Evolutionary conservation across 2,113 vertebrate species (phyloP).

Genomic region (Vicugna pacos): DNA sequence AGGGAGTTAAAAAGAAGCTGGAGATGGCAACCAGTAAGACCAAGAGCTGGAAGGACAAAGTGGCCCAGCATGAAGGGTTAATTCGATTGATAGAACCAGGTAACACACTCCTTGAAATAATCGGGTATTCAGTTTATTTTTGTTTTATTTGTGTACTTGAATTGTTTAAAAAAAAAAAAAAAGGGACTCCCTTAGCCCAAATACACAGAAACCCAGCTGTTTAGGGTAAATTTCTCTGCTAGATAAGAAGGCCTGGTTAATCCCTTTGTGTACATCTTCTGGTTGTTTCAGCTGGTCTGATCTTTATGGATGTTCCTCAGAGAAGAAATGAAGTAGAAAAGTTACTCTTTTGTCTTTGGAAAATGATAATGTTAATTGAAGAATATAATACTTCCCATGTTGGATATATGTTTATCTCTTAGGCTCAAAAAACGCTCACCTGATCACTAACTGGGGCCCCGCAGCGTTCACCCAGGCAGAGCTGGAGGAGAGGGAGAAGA

Average conservation of each 20-base stretch:
- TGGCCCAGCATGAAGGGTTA: constrained; percentile 96
- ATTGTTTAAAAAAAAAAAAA: not conserved
- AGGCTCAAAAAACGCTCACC: constrained; percentile 93
- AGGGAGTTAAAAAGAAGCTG: constrained; percentile 96
- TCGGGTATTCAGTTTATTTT: not conserved
- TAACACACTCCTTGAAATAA: constrained; percentile 72
- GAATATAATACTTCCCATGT: not conserved
- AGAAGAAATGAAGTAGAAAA: not conserved
- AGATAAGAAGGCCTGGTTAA: not conserved
- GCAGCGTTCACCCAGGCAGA: constrained; percentile 95
- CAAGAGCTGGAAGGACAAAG: constrained; percentile 97
- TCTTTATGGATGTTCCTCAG: not conserved
- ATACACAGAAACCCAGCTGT: not conserved
- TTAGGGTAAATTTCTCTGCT: not conserved
- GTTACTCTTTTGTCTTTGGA: not conserved
- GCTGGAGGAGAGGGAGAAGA: constrained; percentile 92
- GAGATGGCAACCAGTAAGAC: constrained; percentile 94
- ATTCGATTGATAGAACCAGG: constrained; percentile 97
- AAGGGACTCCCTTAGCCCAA: not conserved
- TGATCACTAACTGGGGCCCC: constrained; percentile 97
- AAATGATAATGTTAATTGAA: not conserved
- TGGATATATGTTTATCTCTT: constrained; percentile 62
- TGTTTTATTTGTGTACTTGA: not conserved
- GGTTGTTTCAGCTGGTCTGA: not conserved
- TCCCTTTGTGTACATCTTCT: not conserved